Percentiles rank a stretch among this genome's conserved stretches.
Conservation (phyloP, 2,113 vertebrate genomes). For the human region GRCh38 chr12:84401501-84402000, state of each 20-base stretch:
- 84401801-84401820: no score
- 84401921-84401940: no score
- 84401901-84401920: no score
- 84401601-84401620: not conserved
- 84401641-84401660: not conserved
- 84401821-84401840: no score
- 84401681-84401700: not conserved
- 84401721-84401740: no score
- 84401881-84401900: no score
- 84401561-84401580: not conserved
- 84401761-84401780: not conserved
- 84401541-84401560: not conserved
- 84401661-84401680: not conserved
- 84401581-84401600: not conserved
- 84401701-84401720: not conserved
- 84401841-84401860: no score
- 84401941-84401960: no score
- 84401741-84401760: no score
- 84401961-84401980: no score
- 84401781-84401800: not conserved
- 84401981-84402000: no score
- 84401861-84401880: no score
- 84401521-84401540: not conserved
- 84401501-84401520: not conserved
- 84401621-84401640: not conserved